phyloP scores from a whole-genome alignment of 2,797 vertebrate species.

The Poeciliopsis turneri region DNA sequence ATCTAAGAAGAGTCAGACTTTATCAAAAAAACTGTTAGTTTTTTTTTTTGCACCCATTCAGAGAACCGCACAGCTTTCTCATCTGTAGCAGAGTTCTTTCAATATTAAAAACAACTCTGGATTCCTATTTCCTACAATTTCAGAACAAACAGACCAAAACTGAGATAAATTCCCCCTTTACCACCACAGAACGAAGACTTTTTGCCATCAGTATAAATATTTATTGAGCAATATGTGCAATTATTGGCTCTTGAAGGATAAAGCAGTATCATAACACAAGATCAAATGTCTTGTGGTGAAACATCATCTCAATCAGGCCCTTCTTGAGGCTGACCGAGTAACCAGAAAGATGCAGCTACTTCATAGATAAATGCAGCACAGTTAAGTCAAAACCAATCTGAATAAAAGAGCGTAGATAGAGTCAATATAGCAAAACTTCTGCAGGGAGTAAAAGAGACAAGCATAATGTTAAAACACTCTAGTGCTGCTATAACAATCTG shows the following conservation, averaged over 20 bases:
- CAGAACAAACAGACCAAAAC: background rate
- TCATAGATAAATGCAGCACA: conserved; percentile 16
- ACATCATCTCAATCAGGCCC: conserved; percentile 11
- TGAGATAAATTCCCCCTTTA: background rate
- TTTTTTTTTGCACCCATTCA: background rate
- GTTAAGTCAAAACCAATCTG: background rate
- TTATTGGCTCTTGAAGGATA: background rate
- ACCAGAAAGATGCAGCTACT: conserved; percentile 34
- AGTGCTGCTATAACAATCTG: conserved; percentile 21
- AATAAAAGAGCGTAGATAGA: too few relatives aligned
- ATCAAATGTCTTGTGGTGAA: conserved; percentile 20
- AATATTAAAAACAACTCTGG: background rate
- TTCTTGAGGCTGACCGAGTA: conserved; percentile 14
- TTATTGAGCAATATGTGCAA: background rate
- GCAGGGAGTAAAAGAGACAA: background rate
- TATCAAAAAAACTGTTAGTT: background rate
- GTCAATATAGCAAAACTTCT: background rate
- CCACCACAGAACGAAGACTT: background rate
- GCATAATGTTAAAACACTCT: background rate
- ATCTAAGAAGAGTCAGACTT: background rate
- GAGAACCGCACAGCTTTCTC: background rate
- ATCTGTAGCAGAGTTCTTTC: conserved; percentile 1
- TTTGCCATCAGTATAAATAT: background rate
- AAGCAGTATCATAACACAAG: conserved; percentile 6
- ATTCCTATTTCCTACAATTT: background rate